Base-by-base conservation (phyloP, 1,140 invertebrate species). In the Adoxophyes honmai region DNA sequence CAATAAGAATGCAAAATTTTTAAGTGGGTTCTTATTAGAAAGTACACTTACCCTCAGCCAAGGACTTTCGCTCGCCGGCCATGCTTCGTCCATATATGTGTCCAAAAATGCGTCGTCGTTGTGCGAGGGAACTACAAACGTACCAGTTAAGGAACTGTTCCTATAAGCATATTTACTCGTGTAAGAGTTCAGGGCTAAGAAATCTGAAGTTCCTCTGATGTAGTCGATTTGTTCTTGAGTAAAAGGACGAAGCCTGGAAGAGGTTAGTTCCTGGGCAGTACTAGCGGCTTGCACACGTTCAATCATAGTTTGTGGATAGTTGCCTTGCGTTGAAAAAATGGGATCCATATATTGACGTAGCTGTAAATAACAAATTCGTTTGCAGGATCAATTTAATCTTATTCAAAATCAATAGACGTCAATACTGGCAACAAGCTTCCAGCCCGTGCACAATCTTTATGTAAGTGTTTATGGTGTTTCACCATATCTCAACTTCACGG, bases 261-360 rank as follows among this genome's bases (percentile, higher is more conserved):
- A 74, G 0, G 66, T 44, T 54, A 73, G 89, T 1, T 86, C 86
- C 70, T 91, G 88, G 8, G 69, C 65, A 28, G 56, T 51, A 56
- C 89, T 91, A 59, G 78, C 86, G 16, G 77, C 65, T 0, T 66
- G 78, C 8, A 91, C 70, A 11, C 68, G 64, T 13, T 73, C 58
- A 7, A 76, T 71, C 78, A 92, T 90, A 0, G 89, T 55, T 38
- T 75, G 62, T 1, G 92, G 91, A 70, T 92, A 93, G 44, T 91
- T 90, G 0, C 92, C 92, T 4, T 76, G 55, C 2, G 63, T 54
- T 0, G 89, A 88, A 59, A 90, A 92, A 68, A 86, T 86, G 0
- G 82, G 82, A 55, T 86, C 68, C n/a, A 59, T 65, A 51, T 75
- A 80, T 0, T 78, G 18, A 0, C 52, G 10, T 14, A 36, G 6